Evolutionary conservation across 2,888 invertebrate genomes (phyloP), one percentile per base, ranked within the genome.

Genomic region (Oscheius sp.): DNA sequence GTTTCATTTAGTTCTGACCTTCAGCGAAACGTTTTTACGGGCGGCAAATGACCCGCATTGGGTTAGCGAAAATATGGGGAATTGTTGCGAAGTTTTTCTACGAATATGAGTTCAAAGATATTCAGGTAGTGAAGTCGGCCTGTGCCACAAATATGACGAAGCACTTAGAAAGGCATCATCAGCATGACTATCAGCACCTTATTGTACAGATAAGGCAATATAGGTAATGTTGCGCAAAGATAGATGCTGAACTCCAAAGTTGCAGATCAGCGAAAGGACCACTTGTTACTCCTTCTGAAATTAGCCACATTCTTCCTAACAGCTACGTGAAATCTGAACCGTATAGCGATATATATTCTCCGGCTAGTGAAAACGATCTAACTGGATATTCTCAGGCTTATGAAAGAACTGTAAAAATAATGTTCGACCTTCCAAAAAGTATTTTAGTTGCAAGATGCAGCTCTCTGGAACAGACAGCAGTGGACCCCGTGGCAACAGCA

Each of bases 71-170:
- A n/a, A n/a, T n/a, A n/a, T n/a, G n/a, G n/a, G n/a, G n/a, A n/a
- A n/a, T n/a, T n/a, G n/a, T n/a, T n/a, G n/a, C n/a, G n/a, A n/a
- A n/a, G n/a, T n/a, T n/a, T n/a, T 48, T 20, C 4, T 48, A n/a
- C 15, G 20, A 17, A 53, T 15, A 53, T 12, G n/a, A 10, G 31
- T 27, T 12, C 15, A 31, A 53, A 15, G 10, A 42, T 3, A 4
- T 74, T n/a, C 64, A 79, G 79, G 69, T 77, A 20, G 80, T 80
- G 6, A 71, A 76, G 64, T 80, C 80, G 29, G 80, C 80, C 23
- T 80, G 80, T 58, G 78, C 80, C n/a, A 80, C 80, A 29, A 80
- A 80, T 42, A 80, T 80, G 80, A 80, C 80, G 42, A 80, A 80
- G 61, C 80, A 80, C 66, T 58, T 80, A 65, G 80, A 80, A 46